Evolutionary conservation across 2,113 vertebrate genomes (phyloP).

Genomic region (Brevimyrus niger): DNA sequence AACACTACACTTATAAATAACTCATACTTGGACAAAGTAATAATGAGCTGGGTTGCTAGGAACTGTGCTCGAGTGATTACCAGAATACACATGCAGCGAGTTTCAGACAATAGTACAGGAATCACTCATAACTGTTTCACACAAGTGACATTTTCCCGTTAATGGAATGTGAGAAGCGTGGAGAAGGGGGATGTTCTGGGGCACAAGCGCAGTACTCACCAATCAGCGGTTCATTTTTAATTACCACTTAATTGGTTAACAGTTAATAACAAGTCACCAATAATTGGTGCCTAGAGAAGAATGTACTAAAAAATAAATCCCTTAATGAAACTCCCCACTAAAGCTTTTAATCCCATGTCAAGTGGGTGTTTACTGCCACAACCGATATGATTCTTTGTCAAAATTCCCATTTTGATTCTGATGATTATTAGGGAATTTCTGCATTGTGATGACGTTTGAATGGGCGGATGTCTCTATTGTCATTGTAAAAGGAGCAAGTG

Average conservation of each 20-base stretch:
- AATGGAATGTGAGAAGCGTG: not conserved
- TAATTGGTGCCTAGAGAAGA: not conserved
- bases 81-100: not conserved
- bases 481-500: not conserved
- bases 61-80: not conserved
- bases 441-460: not conserved
- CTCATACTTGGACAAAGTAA: not conserved
- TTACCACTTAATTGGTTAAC: not conserved
- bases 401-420: not conserved
- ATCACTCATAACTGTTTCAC: not conserved
- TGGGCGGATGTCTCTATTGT: not conserved
- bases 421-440: not conserved
- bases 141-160: not conserved
- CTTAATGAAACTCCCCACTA: not conserved
- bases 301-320: not conserved
- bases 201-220: not conserved
- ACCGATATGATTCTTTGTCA: not conserved
- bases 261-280: not conserved
- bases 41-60: not conserved
- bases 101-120: conserved; percentile 1
- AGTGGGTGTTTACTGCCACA: not conserved
- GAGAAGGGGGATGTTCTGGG: not conserved
- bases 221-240: not conserved
- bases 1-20: not conserved
- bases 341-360: not conserved